Conservation (phyloP, 1,140 invertebrate genomes). For the Ephestia elutella region DNA sequence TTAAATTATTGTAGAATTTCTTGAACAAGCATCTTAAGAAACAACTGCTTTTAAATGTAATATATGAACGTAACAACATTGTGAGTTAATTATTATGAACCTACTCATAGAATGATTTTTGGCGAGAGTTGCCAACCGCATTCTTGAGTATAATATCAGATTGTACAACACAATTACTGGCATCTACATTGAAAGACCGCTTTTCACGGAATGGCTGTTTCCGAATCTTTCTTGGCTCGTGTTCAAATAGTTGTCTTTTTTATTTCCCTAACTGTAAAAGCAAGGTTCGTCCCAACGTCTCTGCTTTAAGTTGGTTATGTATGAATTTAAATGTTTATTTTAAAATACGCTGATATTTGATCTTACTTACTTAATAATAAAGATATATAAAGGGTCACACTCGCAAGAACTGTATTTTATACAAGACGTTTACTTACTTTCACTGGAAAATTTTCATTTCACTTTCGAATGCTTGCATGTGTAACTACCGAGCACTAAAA, state of each 20-base stretch:
- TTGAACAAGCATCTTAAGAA: too few species aligned
- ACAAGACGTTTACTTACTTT: neutral
- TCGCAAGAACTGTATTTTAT: neutral
- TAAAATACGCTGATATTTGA: neutral
- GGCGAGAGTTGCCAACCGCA: neutral
- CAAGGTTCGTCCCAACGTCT: slow-evolving; percentile 5
- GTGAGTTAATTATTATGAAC: too few species aligned
- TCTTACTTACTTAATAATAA: neutral
- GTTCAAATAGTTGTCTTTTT: slow-evolving; percentile 15
- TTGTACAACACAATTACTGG: slow-evolving; percentile 9
- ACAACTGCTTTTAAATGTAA: too few species aligned
- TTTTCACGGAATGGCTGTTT: slow-evolving; percentile 14
- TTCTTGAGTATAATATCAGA: slow-evolving; percentile 4
- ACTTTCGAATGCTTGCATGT: neutral
- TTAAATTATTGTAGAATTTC: too few species aligned
- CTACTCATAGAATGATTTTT: neutral
- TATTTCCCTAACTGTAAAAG: slow-evolving; percentile 11
- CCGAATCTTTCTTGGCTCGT: slow-evolving; percentile 22
- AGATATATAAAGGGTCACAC: neutral
- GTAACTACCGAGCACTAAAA: neutral
- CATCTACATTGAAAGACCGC: slow-evolving; percentile 2
- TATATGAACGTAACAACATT: too few species aligned
- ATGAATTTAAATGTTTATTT: slow-evolving; percentile 2
- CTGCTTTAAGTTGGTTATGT: neutral
- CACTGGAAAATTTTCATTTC: neutral